Conservation (phyloP, 2,888 invertebrate genomes). For the Itoplectis maculator region DNA sequence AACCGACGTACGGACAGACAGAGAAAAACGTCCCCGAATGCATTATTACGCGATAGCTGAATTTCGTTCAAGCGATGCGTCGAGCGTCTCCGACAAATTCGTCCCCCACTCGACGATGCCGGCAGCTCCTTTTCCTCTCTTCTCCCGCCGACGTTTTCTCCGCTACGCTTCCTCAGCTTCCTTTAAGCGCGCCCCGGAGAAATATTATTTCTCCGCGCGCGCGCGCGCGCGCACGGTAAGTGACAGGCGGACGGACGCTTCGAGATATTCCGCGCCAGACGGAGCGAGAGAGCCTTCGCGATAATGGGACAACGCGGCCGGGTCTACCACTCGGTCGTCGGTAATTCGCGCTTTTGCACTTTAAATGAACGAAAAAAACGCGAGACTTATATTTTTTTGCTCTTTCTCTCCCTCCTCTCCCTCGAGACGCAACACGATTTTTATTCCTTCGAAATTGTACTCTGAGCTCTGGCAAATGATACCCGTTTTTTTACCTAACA, state of each 20-base stretch:
- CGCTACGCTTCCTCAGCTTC: constrained; percentile 27
- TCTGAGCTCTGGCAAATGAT: too few relatives aligned
- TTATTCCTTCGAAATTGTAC: not conserved
- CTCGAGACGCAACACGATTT: too few relatives aligned
- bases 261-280: constrained; percentile 74
- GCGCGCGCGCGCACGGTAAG: too few relatives aligned
- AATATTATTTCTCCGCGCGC: constrained; percentile 80
- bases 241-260: constrained; percentile 80
- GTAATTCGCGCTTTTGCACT: constrained; percentile 53
- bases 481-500: too few relatives aligned
- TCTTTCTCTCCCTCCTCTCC: too few relatives aligned
- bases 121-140: constrained; percentile 2
- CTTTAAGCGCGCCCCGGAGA: constrained; percentile 71
- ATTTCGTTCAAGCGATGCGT: constrained; percentile 19
- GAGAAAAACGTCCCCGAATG: constrained; percentile 41
- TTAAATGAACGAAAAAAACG: constrained; percentile 30
- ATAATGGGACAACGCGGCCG: constrained; percentile 62
- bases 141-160: constrained; percentile 31
- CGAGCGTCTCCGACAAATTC: constrained; percentile 10
- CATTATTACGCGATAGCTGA: not conserved
- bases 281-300: constrained; percentile 67
- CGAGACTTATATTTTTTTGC: not conserved
- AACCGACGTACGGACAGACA: not conserved
- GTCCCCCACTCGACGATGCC: not conserved
- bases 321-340: constrained; percentile 57